Base-by-base conservation (phyloP, 1,140 invertebrate genomes). In the Triops cancriformis region DNA sequence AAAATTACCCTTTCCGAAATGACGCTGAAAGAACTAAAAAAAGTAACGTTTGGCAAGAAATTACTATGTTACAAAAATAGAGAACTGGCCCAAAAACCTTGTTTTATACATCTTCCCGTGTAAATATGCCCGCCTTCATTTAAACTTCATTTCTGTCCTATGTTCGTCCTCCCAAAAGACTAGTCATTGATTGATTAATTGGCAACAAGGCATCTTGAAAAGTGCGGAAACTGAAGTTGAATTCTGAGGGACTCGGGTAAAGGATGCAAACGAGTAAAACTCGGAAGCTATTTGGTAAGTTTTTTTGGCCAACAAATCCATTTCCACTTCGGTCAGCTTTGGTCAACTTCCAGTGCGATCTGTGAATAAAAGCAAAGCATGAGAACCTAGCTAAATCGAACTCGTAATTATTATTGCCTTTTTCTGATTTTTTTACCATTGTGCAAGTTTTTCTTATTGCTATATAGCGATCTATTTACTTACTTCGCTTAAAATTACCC, bases 401-500 rank as follows among this genome's bases (percentile, higher is more conserved):
- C 31, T 4, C 7, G 31, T 37, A 37, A 7, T 7, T 37, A 37
- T 37, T 37, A n/a, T 37, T 4, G 31, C 31, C 31, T 2, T 37
- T 37, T 37, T 7, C 31, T 37, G 31, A 37, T 7, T 37, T 37
- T n/a, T 37, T 37, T 37, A 7, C 7, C 31, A 37, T 37, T 37
- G 2, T 7, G 2, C 31, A 37, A 37, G n/a, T 37, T 37, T 37
- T 7, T 37, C 31, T 37, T 37, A n/a, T n/a, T n/a, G n/a, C n/a
- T n/a, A n/a, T n/a, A n/a, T n/a, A n/a, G n/a, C n/a, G n/a, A n/a
- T 37, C 31, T 37, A 37, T 37, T 37, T 37, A 37, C 85, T 88
- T 87, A 95, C 91, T 89, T 97, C 95, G 82, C 92, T 96, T 23
- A 97, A 86, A 81, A 97, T 93, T 0, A 92, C 93, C 94, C 94